Conservation (phyloP, 2,113 vertebrate species). For the Oreochromis aureus region DNA sequence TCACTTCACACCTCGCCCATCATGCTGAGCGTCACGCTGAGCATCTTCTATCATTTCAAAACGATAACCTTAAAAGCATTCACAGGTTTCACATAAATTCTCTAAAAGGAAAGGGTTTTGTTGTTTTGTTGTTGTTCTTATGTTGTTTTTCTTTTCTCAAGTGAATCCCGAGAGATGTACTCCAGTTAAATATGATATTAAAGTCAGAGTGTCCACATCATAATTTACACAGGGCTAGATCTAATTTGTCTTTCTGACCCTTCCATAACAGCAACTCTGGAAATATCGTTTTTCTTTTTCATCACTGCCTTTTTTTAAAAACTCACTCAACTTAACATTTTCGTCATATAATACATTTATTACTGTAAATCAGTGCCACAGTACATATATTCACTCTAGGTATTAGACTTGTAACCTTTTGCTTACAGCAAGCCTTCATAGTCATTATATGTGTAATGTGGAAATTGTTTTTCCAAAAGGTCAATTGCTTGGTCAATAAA, state of each 20-base stretch:
- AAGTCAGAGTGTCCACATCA: not conserved
- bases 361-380: not conserved
- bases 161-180: not conserved
- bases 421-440: not conserved
- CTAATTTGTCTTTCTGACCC: not conserved
- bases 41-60: conserved; percentile 16
- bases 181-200: not conserved
- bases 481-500: not conserved
- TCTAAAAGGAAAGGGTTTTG: not conserved
- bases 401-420: not conserved
- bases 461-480: not conserved
- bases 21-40: not conserved
- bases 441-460: not conserved
- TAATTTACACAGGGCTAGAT: not conserved
- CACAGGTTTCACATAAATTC: conserved; percentile 11
- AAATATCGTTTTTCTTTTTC: not conserved
- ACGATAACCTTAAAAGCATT: not conserved
- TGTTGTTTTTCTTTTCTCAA: not conserved
- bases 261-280: not conserved
- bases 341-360: not conserved
- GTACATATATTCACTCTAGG: not conserved
- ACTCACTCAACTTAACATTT: too few species aligned
- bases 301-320: not conserved
- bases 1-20: conserved; percentile 32
- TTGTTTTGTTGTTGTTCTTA: not conserved